Percentiles rank a stretch among this genome's conserved stretches.
Evolutionary conservation across 1,140 invertebrate species (phyloP).

Genomic region (Drosophila ohnishii): DNA sequence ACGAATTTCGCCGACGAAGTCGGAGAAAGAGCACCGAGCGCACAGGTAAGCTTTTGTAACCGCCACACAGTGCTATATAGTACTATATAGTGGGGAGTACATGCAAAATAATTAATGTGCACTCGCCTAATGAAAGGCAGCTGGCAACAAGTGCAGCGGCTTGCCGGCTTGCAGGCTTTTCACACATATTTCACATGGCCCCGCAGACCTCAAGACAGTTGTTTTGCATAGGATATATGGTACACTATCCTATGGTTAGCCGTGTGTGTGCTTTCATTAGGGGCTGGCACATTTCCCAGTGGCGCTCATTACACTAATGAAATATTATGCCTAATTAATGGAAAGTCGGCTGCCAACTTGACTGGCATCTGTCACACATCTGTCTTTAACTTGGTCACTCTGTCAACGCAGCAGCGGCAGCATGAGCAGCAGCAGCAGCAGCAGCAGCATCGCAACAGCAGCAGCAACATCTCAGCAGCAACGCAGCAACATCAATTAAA

Average conservation of each 20-base stretch:
- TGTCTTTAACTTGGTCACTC: conserved; percentile 80
- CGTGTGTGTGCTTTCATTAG: conserved; percentile 58
- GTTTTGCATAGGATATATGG: conserved; percentile 62
- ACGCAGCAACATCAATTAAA: conserved; percentile 71
- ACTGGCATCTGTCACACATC: conserved; percentile 74
- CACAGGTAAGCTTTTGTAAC: conserved; percentile 29
- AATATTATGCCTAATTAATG: conserved; percentile 81
- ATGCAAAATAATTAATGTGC: conserved; percentile 78
- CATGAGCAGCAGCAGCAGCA: conserved; percentile 1
- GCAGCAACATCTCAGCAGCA: conserved; percentile 1
- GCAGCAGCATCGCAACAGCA: conserved; percentile 6
- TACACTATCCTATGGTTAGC: conserved; percentile 26
- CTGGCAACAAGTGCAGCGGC: conserved; percentile 41
- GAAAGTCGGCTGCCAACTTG: conserved; percentile 59
- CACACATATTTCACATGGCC: conserved; percentile 72
- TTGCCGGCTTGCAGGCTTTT: conserved; percentile 68
- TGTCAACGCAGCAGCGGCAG: conserved; percentile 51
- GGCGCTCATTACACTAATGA: conserved; percentile 74
- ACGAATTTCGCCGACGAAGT: conserved; percentile 39
- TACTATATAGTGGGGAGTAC: neutral
- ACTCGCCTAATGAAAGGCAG: conserved; percentile 76
- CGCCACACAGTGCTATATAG: conserved; percentile 20
- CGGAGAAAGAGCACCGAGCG: conserved; percentile 18
- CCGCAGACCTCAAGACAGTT: conserved; percentile 41
- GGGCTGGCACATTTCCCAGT: conserved; percentile 60